Evolutionary conservation across 1,140 invertebrate genomes (phyloP), one percentile per base, ranked within the genome.

Genomic region (Euwallacea similis): DNA sequence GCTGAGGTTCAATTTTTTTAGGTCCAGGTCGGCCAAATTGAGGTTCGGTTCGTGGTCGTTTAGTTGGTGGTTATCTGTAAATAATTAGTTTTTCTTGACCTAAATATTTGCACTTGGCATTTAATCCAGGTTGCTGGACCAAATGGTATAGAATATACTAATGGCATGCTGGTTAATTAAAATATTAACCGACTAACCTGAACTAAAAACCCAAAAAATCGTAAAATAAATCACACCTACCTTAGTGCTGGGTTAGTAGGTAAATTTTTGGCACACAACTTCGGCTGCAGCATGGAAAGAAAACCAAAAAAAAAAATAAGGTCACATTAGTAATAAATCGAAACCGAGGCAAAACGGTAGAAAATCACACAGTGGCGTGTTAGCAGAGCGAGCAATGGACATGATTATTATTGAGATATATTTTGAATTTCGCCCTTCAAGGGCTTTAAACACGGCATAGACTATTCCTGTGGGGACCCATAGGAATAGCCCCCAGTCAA

Each of bases 1-100:
- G 71, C 86, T 87, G 33, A 89, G 82, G 79, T 87, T 84, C 73
- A 89, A 83, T 72, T 87, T 84, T 75, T 86, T 88, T 68, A 89
- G 78, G 81, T 89, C 87, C 73, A 89, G 81, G 76, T 88, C 87
- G 47, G 86, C 86, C 78, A 88, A 82, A 80, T 89, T 87, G 72
- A 88, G 79, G 54, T 84, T 84, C 78, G 21, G 76, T 50, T 50
- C 46, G 9, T 50, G 46, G 46, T 50, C 46, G 46, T 10, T 50
- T 10, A 13, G 80, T 68, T 78, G 59, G 50, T 74, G 76, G 62
- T 77, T 75, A 74, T 79, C 79, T 80, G 79, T 61, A 80, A 79
- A 71, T 69, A 60, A 47, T 33, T 33, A 33, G 43, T 42, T 43
- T 10, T 56, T 15, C 11, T 47, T n/a, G 42, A 9, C 33, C 21